Base-by-base conservation (phyloP, 2,888 invertebrate genomes). In the Carabus problematicus region DNA sequence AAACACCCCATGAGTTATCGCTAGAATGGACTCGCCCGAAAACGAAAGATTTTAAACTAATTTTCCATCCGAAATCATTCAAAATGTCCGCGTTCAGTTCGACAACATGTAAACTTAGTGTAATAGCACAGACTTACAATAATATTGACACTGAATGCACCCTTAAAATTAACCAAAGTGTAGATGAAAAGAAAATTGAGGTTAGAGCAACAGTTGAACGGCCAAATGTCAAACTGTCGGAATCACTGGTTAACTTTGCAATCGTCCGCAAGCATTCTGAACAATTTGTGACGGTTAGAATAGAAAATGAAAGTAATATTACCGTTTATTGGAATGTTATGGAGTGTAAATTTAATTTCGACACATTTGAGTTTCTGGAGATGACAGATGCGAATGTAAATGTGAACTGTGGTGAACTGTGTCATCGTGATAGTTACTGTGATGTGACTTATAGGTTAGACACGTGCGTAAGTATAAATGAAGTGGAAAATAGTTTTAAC, bases 171-270 rank as follows among this genome's bases (percentile, higher is more conserved):
- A 71, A 73, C 29, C 54, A 70, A 39, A 71, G 64, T 1, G 14
- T 61, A 14, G 45, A 47, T 16, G 62, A 63, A 43, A 63, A 60
- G 45, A 47, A 64, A 8, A 63, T 66, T 41, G 43, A 52, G 3
- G 47, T 74, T 18, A 45, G n/a, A 1, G 70, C 67, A 9, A 69
- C 52, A 63, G 66, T 72, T 18, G 29, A n/a, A 11, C 70, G 64
- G n/a, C 74, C 74, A 11, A 62, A 45, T 4, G 56, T 76, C 9
- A 40, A 39, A 56, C 76, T 79, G 69, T 74, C 75, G 7, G 72
- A 68, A 14, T 56, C 69, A 1, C 62, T 75, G n/a, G 42, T 80
- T 12, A 74, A 78, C 67, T 76, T 79, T 49, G 79, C 78, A 4
- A 63, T 75, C 8, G 19, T 79, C 8, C 75, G 75, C 1, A 69